Evolutionary conservation across 2,888 invertebrate species (phyloP).

Genomic region (Arctia plantaginis): DNA sequence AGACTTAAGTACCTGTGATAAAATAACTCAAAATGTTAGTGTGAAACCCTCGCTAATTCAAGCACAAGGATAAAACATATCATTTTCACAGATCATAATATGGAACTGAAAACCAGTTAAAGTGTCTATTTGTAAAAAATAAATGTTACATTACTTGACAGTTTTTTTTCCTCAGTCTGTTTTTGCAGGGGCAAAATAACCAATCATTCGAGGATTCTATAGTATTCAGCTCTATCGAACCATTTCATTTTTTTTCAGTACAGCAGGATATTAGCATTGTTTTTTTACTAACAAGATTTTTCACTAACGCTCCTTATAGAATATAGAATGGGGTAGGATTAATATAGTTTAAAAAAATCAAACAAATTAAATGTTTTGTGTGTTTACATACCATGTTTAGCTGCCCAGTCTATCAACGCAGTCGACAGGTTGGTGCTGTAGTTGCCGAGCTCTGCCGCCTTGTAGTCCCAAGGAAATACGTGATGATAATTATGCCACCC

Average conservation of each 20-base stretch:
- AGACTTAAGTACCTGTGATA: too few species aligned
- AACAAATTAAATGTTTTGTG: not conserved
- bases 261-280: not conserved
- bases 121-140: too few species aligned
- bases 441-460: slow-evolving; percentile 90
- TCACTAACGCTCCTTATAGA: not conserved
- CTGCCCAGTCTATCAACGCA: slow-evolving; percentile 89
- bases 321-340: not conserved
- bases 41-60: too few species aligned
- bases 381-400: slow-evolving; percentile 87
- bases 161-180: not conserved
- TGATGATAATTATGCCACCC: slow-evolving; percentile 97
- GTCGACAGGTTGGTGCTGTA: slow-evolving; percentile 89
- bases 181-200: not conserved
- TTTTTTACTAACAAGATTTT: not conserved
- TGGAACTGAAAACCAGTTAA: too few species aligned
- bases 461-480: slow-evolving; percentile 94
- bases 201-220: not conserved
- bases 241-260: not conserved
- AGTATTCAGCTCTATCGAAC: not conserved
- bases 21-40: too few species aligned
- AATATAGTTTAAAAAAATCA: not conserved
- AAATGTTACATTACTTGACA: not conserved
- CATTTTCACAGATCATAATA: too few species aligned
- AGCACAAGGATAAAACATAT: too few species aligned